Base-by-base conservation (phyloP, 2,888 invertebrate species). In the Lomographa bimaculata region DNA sequence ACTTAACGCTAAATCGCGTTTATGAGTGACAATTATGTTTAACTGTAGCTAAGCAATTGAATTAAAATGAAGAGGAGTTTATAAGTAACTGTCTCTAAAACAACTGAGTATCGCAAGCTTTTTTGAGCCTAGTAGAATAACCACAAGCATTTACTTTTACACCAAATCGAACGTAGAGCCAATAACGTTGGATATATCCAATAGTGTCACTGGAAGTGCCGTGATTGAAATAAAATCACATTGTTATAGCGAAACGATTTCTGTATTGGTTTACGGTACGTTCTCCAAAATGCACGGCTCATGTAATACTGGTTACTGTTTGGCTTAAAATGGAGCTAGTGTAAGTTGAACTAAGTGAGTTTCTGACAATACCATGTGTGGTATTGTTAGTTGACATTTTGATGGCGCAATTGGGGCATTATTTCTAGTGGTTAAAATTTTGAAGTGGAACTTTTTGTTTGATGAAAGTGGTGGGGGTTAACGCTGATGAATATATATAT, bases 161-260 rank as follows among this genome's bases (percentile, higher is more conserved):
- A 7, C 14, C 40, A 33, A 40, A 40, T 33, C 23, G 30, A 19
- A 30, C 18, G 30, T 19, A 30, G 28, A 12, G 18, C 26, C 25
- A 21, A 35, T 29, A 35, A 41, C 35, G 29, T 29, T 34, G 28
- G 35, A 33, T 39, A 38, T 39, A 23, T 25, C 29, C 12, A 41
- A 39, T 30, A 33, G 26, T 16, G 26, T 16, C 32, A 23, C 17
- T 17, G 26, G 38, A 33, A 33, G 43, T 38, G 49, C 36, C 35
- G 33, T 44, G 50, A 52, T 55, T 47, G 53, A 55, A 54, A 55
- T 50, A 52, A 47, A 57, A 54, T 52, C 45, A 45, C 44, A 47
- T 37, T 49, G 51, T 48, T 53, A 53, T 50, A 39, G 47, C 29
- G 33, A 21, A 49, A 42, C 42, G 45, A 35, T 36, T 47, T 37